Conservation (phyloP, 2,797 vertebrate species). For the Hybognathus amarus region DNA sequence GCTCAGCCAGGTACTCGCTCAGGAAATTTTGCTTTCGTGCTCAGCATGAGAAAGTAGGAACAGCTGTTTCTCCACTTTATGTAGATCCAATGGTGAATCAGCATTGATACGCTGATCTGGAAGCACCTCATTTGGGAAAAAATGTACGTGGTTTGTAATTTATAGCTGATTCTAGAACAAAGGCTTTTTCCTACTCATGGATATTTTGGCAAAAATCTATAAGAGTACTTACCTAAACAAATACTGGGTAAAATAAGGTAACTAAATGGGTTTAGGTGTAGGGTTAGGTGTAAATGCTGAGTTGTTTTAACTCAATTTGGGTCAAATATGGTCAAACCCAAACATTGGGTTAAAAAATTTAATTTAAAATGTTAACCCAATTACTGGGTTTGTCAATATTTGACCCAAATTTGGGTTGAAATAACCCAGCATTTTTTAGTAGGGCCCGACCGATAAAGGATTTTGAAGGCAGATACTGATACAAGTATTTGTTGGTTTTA, state of each 20-base stretch:
- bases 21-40: neutral
- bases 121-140: neutral
- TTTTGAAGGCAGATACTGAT: too few relatives aligned
- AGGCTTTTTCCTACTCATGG: neutral
- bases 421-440: too few relatives aligned
- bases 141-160: neutral
- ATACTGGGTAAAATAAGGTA: neutral
- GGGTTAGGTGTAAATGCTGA: too few relatives aligned
- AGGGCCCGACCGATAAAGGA: too few relatives aligned
- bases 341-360: too few relatives aligned
- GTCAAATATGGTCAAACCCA: too few relatives aligned
- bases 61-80: slow-evolving; percentile 2
- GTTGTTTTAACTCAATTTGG: too few relatives aligned
- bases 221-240: neutral
- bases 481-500: too few relatives aligned
- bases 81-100: neutral
- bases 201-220: neutral
- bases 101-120: neutral
- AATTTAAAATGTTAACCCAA: too few relatives aligned
- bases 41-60: neutral
- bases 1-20: slow-evolving; percentile 74
- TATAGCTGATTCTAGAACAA: neutral
- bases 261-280: neutral
- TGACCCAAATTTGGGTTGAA: too few relatives aligned
- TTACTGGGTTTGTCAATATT: too few relatives aligned